Evolutionary conservation across 53 echinoderm and acorn worm genomes (phyloP).

Genomic region (Zoroaster sp.): DNA sequence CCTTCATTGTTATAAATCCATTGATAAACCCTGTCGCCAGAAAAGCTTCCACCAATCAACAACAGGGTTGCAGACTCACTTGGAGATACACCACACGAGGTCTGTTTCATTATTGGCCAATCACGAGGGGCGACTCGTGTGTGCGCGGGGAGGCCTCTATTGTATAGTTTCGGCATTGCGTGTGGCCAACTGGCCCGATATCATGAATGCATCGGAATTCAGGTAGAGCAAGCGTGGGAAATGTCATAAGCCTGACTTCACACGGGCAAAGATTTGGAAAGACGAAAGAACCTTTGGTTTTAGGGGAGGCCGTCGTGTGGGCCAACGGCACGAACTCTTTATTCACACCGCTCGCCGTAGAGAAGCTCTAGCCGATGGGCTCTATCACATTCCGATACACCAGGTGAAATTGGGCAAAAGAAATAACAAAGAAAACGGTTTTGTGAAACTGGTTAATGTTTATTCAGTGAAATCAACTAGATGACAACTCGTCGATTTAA

Average conservation of each 20-base stretch:
- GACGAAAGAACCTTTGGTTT: constrained; percentile 35
- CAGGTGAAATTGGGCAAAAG: constrained; percentile 15
- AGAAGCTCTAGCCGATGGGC: not conserved
- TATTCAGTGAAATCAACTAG: constrained; percentile 35
- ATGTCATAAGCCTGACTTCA: constrained; percentile 33
- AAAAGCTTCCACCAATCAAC: constrained; percentile 26
- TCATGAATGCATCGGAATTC: constrained; percentile 50
- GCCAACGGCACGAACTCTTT: constrained; percentile 39
- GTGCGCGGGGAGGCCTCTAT: not conserved
- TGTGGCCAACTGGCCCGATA: constrained; percentile 31
- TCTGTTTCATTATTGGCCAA: not conserved
- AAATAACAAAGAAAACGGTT: not conserved
- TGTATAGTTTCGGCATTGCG: constrained; percentile 31
- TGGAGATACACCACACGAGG: constrained; percentile 42
- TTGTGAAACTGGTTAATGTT: not conserved
- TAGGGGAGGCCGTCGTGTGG: constrained; percentile 37
- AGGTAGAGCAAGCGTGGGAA: constrained; percentile 38
- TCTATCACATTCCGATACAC: constrained; percentile 45
- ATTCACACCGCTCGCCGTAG: constrained; percentile 19
- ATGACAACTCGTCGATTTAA: constrained; percentile 15
- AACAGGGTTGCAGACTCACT: not conserved
- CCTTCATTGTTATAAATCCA: constrained; percentile 4
- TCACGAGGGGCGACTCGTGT: not conserved
- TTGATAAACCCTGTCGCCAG: constrained; percentile 8
- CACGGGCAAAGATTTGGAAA: constrained; percentile 39